Base-by-base conservation (phyloP, 2,888 invertebrate genomes). In the Horisme vitalbata region DNA sequence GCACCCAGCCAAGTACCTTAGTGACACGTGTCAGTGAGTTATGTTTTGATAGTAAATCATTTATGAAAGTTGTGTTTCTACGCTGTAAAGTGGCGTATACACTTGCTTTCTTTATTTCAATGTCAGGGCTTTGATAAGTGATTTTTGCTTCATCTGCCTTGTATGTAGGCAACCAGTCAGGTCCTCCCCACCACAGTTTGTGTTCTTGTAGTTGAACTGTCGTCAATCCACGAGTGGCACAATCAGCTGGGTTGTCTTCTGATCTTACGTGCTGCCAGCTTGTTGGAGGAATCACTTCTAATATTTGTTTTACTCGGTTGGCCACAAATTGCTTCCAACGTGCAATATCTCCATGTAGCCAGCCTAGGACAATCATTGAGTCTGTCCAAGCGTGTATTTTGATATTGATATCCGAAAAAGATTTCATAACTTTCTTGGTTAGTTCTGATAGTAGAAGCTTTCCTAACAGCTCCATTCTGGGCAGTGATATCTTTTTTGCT, bases 301-400 rank as follows among this genome's bases (percentile, higher is more conserved):
- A 36, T 15, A 44, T 20, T 13, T 8, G 2, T 23, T 15, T 31
- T 1, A 36, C 36, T 6, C 44, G 8, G 15, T 45, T 45, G 4
- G 45, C 26, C 11, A 44, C 36, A 7, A 37, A 44, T 28, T 26
- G 27, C 21, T 39, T 38, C 45, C 45, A 45, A n/a, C 39, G 28
- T 3, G 7, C 27, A 15, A 28, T 21, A n/a, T 39, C 18, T 28
- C 45, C 39, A 10, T 46, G 21, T 15, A 46, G 15, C 18, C 44
- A 27, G 7, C 38, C 38, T 6, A 48, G 14, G 12, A 31, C 31
- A n/a, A 34, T 21, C 10, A 31, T 44, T 9, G 44, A 43, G 21
- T 49, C 38, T 6, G 14, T 32, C 33, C 41, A 41, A 5, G 20
- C 27, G 10, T 32, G 37, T 7, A 15, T 3, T 15, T 15, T 15